phyloP scores from a whole-genome alignment of 1,140 invertebrate species.

The Marisa cornuarietis region DNA sequence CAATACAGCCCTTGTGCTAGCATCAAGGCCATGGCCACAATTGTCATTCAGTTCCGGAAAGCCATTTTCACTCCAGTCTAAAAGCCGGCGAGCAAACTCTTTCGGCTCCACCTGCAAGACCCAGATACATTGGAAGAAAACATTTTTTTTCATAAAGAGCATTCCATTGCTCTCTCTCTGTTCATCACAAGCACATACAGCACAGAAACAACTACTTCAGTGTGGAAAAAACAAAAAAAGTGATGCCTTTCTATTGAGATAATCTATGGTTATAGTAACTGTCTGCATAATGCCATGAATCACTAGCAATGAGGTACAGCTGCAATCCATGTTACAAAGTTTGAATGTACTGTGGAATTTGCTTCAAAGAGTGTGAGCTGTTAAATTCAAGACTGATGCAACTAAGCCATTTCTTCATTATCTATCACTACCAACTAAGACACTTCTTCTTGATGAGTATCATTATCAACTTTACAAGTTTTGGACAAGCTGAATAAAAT shows the following conservation, averaged over 20 bases:
- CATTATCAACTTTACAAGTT: too few relatives aligned
- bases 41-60: conserved; percentile 56
- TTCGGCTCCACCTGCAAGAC: conserved; percentile 40
- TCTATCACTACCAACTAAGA: too few relatives aligned
- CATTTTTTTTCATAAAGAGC: background rate
- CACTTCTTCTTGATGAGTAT: too few relatives aligned
- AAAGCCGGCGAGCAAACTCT: conserved; percentile 53
- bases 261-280: background rate
- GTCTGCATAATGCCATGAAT: background rate
- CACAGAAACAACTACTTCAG: background rate
- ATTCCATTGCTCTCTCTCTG: background rate
- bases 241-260: background rate
- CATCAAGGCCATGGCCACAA: conserved; percentile 48
- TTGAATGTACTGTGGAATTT: too few relatives aligned
- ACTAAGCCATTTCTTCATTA: too few relatives aligned
- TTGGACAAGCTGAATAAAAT: too few relatives aligned
- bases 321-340: too few relatives aligned
- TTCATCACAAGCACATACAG: background rate
- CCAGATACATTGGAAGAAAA: background rate
- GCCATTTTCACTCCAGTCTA: conserved; percentile 57
- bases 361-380: too few relatives aligned
- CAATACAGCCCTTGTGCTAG: conserved; percentile 49
- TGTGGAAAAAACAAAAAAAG: background rate
- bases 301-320: too few relatives aligned
- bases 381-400: too few relatives aligned